Conservation (phyloP, 2,888 invertebrate genomes). For the Agrochola circellaris region DNA sequence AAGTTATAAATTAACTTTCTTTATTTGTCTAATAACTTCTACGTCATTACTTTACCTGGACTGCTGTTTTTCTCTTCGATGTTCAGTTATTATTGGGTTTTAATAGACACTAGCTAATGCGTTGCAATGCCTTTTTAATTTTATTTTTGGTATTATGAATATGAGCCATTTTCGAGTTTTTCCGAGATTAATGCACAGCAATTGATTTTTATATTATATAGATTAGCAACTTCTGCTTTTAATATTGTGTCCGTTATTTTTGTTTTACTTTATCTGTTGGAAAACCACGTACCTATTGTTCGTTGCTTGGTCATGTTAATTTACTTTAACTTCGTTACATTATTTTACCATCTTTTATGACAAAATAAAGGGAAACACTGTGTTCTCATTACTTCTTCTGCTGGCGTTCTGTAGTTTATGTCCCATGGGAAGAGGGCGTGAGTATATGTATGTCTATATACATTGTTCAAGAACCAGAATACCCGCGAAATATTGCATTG, state of each 20-base stretch:
- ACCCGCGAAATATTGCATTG: too few relatives aligned
- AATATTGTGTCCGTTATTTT: neutral
- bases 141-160: too few relatives aligned
- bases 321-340: neutral
- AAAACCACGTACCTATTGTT: neutral
- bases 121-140: too few relatives aligned
- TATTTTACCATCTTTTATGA: neutral
- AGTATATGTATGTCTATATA: too few relatives aligned
- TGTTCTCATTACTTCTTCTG: neutral
- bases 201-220: too few relatives aligned
- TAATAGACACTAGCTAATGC: too few relatives aligned
- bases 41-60: neutral
- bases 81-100: neutral
- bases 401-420: too few relatives aligned
- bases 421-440: too few relatives aligned
- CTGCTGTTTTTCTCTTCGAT: neutral
- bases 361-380: neutral
- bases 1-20: slow-evolving; percentile 18
- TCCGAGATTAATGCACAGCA: too few relatives aligned
- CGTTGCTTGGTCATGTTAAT: neutral
- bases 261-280: neutral
- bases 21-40: neutral
- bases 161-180: too few relatives aligned
- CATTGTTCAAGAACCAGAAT: too few relatives aligned
- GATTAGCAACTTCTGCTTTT: neutral